Percentiles rank a stretch among this genome's conserved stretches.
Evolutionary conservation across 2,797 vertebrate species (phyloP).

Genomic region (Gallinago solitaria): DNA sequence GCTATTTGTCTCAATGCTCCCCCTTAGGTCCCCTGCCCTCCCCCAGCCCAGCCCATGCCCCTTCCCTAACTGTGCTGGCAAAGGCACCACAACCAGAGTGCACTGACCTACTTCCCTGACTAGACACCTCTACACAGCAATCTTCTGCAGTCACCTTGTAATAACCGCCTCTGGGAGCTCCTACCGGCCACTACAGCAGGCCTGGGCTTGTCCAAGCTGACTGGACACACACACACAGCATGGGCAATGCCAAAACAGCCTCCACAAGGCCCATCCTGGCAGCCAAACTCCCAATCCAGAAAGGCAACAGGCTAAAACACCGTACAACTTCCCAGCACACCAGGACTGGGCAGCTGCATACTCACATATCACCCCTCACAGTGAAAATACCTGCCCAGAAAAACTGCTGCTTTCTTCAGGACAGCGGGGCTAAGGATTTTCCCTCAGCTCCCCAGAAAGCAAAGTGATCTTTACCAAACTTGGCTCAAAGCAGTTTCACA

Average conservation of each 20-base stretch:
- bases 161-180: neutral
- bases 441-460: neutral
- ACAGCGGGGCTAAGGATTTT: neutral
- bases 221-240: neutral
- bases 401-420: neutral
- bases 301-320: neutral
- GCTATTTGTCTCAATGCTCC: neutral
- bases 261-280: neutral
- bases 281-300: neutral
- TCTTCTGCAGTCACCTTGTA: neutral
- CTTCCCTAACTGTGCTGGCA: neutral
- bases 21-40: neutral
- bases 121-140: neutral
- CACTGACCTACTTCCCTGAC: neutral
- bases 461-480: neutral
- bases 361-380: neutral
- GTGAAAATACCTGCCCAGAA: neutral
- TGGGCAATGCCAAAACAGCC: neutral
- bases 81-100: neutral
- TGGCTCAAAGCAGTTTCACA: neutral
- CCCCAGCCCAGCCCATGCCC: neutral
- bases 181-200: neutral
- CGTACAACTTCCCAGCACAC: neutral
- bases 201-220: neutral
- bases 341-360: neutral